Evolutionary conservation across 2,888 invertebrate species (phyloP), one percentile per base, ranked within the genome.

Genomic region (Stenichneumon culpator): DNA sequence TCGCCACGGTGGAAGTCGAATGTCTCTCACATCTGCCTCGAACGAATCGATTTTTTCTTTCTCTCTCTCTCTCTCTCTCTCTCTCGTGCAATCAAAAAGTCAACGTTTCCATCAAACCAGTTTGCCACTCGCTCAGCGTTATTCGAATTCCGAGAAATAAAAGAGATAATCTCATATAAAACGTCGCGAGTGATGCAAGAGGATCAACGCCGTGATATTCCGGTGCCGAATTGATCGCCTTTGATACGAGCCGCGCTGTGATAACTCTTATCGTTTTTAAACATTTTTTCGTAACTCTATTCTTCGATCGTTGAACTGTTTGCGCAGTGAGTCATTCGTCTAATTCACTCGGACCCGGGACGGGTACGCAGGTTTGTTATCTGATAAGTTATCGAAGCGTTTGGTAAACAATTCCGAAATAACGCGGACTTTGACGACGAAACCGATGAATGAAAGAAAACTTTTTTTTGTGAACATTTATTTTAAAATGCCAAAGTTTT

Each of bases 11-110:
- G 14, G 68, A 86, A 79, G 39, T 68, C 50, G 65, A 32, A 82
- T 28, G 54, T 54, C 75, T 70, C 60, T 70, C 79, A 36, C 86
- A 86, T 83, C 82, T 83, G 86, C 52, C 82, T 63, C 74, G 73
- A 79, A 60, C 52, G 44, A 83, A 86, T 83, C 69, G 67, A 79
- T 44, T 63, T 70, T 50, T 54, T 54, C 36, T n/a, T 54, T 68
- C 14, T 50, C 2, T 39, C 39, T n/a, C 5, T 50, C n/a, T n/a
- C n/a, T n/a, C n/a, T n/a, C 57, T 22, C 28, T 69, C 0, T 52
- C 14, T 11, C 36, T 4, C 9, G 36, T 7, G 22, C 69, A 57
- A 78, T 83, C 77, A 65, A 78, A 77, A 77, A 80, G 68, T 73
- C 57, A 63, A 84, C 68, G 50, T 52, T 52, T 75, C 50, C 44